Evolutionary conservation across 2,113 vertebrate species (phyloP).

Genomic region (Cyphomyrus plagiostoma): DNA sequence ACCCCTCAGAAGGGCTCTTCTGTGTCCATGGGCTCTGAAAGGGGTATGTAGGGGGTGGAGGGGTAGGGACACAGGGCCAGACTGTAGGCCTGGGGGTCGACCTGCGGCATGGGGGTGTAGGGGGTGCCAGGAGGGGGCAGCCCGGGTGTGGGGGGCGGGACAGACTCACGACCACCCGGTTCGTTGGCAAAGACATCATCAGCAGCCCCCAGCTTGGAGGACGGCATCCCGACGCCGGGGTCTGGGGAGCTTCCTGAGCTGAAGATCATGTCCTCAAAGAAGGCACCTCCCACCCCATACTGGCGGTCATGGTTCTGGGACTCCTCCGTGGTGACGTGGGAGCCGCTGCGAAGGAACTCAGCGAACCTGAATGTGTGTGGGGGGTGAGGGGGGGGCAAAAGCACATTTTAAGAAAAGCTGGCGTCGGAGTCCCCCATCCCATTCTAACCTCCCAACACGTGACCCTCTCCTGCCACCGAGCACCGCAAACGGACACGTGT

Average conservation of each 20-base stretch:
- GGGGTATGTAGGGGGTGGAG: background rate
- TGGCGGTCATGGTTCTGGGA: conserved; percentile 39
- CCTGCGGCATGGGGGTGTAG: background rate
- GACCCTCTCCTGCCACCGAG: background rate
- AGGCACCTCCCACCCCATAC: conserved; percentile 58
- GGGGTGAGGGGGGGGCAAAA: too few species aligned
- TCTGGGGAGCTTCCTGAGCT: background rate
- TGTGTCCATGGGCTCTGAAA: background rate
- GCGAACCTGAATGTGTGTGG: conserved; percentile 62
- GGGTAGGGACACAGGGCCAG: background rate
- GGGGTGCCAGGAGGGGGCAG: background rate
- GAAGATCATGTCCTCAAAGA: conserved; percentile 63
- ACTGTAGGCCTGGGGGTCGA: background rate
- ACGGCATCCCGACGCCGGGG: background rate
- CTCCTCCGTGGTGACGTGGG: conserved; percentile 62
- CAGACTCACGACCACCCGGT: background rate
- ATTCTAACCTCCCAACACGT: background rate
- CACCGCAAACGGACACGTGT: background rate
- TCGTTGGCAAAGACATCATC: conserved; percentile 31
- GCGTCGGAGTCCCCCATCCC: background rate
- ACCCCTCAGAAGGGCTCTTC: background rate
- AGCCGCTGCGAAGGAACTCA: conserved; percentile 60
- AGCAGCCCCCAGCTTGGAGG: background rate
- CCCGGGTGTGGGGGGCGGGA: background rate
- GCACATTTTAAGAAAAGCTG: background rate